phyloP scores from a whole-genome alignment of 2,797 vertebrate species.

The Malurus leucopterus region DNA sequence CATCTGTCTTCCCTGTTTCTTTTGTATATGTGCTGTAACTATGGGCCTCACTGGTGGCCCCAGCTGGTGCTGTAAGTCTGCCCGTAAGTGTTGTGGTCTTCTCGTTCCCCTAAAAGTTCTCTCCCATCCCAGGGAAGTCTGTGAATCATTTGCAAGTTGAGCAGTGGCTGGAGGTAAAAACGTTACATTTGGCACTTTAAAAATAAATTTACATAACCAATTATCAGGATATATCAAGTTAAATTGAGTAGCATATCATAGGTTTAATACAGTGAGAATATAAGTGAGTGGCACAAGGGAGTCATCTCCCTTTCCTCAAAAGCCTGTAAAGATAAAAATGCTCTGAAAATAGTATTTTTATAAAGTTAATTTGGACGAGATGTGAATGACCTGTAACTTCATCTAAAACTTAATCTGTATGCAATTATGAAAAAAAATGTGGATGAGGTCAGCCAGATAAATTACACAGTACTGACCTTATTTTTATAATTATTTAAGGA shows the following conservation, averaged over 20 bases:
- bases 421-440: not conserved
- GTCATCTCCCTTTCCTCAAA: not conserved
- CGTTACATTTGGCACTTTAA: not conserved
- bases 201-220: not conserved
- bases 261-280: not conserved
- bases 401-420: not conserved
- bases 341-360: not conserved
- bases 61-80: not conserved
- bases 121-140: not conserved
- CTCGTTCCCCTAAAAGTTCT: not conserved
- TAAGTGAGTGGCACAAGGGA: not conserved
- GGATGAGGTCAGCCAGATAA: not conserved
- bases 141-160: not conserved
- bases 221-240: not conserved
- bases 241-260: not conserved
- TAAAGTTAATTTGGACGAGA: not conserved
- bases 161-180: not conserved
- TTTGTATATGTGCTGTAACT: not conserved
- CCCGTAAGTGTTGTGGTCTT: not conserved
- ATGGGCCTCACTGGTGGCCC: not conserved
- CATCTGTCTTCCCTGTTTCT: not conserved
- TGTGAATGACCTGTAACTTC: not conserved
- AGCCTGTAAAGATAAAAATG: not conserved
- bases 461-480: conserved; percentile 19
- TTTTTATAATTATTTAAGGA: conserved; percentile 45